Evolutionary conservation across 2,797 vertebrate species (phyloP), one percentile per base, ranked within the genome.

Genomic region (Eleutherodactylus coqui): DNA sequence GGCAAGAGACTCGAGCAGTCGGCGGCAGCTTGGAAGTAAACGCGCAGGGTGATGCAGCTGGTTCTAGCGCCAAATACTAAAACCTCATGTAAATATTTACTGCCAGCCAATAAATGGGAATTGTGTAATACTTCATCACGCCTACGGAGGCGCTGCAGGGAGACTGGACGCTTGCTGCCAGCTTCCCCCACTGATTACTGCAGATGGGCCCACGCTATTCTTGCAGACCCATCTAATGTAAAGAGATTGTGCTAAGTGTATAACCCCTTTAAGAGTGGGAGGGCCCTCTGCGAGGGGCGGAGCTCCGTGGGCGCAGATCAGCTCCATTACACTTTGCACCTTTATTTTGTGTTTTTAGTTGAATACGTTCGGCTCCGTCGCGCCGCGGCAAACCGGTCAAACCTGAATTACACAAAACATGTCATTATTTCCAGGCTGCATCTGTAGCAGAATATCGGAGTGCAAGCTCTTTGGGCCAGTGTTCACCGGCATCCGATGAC

Each of bases 21-120:
- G 21, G 24, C 21, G 67, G 77, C 78, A 70, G 85, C 47, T 81
- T 62, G 79, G 76, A 82, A 69, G 76, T 86, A 62, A 82, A 62
- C 8, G 36, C 13, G 27, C 58, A 10, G 34, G 70, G 78, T 16
- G 62, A 60, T 77, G 36, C 79, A 78, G 80, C 80, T 87, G 73
- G 85, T 83, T 32, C 47, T 19, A 16, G 27, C 16, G 32, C 64
- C 1, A 8, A 75, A 51, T 14, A 3, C n/a, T 41, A 2, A 29
- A 45, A 14, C 79, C 24, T 51, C 32, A 19, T 82, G 34, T 29
- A 47, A 55, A 72, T 82, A 72, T 82, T 70, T 53, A 38, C 45
- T n/a, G n/a, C n/a, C n/a, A n/a, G n/a, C n/a, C n/a, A n/a, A n/a
- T n/a, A n/a, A n/a, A n/a, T n/a, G n/a, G n/a, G n/a, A n/a, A n/a